These are phyloP conservation scores for Taurulus bubalis DNA, from an alignment of 2,113 vertebrate genomes.

Conservation along the genomic window DNA sequence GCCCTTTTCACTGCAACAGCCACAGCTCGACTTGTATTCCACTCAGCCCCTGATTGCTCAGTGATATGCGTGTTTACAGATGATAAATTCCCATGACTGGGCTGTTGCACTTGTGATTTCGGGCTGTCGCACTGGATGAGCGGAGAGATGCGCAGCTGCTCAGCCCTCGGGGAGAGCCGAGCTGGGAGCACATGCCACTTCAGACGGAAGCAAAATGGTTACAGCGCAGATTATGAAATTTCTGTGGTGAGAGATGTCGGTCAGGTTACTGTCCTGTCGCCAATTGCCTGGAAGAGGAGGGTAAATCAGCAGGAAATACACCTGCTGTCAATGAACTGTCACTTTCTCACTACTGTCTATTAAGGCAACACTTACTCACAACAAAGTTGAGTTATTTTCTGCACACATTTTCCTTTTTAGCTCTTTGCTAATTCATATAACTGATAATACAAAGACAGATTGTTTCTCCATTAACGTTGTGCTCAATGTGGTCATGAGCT, in stretches of 20 bases:
- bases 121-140: constrained; percentile 79
- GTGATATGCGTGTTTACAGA: constrained; percentile 66
- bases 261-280: constrained; percentile 83
- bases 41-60: constrained; percentile 67
- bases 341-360: constrained; percentile 16
- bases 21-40: constrained; percentile 46
- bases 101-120: constrained; percentile 68
- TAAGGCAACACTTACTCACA: constrained; percentile 18
- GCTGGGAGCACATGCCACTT: constrained; percentile 79
- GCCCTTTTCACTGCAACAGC: constrained; percentile 60
- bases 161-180: constrained; percentile 59
- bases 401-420: background rate
- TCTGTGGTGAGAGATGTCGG: constrained; percentile 84
- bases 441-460: no score
- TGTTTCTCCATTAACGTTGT: background rate
- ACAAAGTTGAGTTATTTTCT: background rate
- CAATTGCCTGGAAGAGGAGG: constrained; percentile 80
- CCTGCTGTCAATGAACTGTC: constrained; percentile 62
- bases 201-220: constrained; percentile 81
- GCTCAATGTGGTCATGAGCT: background rate
- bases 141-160: constrained; percentile 84
- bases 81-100: constrained; percentile 67
- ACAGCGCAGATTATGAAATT: constrained; percentile 79
- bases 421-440: background rate
- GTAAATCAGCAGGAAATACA: constrained; percentile 86